A percentile compares a stretch with the other conserved stretches of the same genome.
Evolutionary conservation across 1,140 invertebrate species (phyloP).

Genomic region (Diorhabda elongata): DNA sequence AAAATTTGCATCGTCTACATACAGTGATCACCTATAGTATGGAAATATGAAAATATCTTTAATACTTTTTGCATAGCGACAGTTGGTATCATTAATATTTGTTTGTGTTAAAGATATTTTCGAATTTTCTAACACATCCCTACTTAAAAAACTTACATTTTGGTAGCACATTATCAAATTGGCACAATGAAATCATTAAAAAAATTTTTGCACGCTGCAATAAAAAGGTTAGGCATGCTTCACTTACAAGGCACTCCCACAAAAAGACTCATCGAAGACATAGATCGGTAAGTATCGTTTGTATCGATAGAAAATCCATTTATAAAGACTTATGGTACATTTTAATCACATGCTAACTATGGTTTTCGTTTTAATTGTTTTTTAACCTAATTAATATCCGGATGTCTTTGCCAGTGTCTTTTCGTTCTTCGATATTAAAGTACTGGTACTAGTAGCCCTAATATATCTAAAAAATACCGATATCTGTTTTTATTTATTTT

Average conservation of each 20-base stretch:
- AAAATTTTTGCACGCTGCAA: conserved; percentile 42
- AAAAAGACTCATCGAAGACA: conserved; percentile 68
- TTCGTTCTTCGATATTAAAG: not conserved
- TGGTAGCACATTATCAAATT: not conserved
- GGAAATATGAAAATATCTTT: too few relatives aligned
- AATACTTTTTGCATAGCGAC: too few relatives aligned
- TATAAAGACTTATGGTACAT: too few relatives aligned
- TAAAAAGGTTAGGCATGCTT: conserved; percentile 63
- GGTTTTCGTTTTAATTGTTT: not conserved
- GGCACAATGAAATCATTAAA: conserved; percentile 8
- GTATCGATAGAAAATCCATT: too few relatives aligned
- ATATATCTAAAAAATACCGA: not conserved
- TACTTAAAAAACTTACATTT: not conserved
- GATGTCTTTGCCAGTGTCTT: not conserved
- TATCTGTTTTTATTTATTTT: not conserved
- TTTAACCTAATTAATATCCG: not conserved
- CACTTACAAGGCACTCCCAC: conserved; percentile 63
- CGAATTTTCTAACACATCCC: too few relatives aligned
- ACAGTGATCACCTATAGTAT: too few relatives aligned
- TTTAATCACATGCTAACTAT: too few relatives aligned
- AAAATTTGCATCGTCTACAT: too few relatives aligned
- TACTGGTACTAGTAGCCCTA: not conserved
- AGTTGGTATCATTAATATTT: too few relatives aligned
- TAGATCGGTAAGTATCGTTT: conserved; percentile 62
- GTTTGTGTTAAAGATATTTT: too few relatives aligned